Conservation (phyloP, 2,888 invertebrate genomes). For the Lithophane semibrunnea region DNA sequence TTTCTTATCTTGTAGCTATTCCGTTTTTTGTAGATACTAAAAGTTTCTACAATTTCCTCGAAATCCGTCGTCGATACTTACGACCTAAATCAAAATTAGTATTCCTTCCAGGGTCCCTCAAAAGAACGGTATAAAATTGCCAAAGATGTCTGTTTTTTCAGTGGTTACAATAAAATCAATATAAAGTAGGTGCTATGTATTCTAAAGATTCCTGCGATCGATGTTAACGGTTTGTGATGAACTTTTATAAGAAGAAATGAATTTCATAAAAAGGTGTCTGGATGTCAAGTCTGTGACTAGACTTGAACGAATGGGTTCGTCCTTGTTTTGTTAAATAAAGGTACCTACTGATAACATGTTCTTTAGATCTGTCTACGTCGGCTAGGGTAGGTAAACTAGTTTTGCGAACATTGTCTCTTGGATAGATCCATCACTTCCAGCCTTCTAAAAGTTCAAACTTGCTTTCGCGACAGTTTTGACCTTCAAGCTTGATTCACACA, state of each 20-base stretch:
- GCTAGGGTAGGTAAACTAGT: neutral
- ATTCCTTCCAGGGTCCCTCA: constrained; percentile 28
- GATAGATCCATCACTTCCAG: neutral
- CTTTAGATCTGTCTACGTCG: neutral
- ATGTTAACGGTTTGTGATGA: neutral
- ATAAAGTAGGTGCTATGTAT: constrained; percentile 39
- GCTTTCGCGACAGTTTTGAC: neutral
- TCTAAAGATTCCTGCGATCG: constrained; percentile 5
- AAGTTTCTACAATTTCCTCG: neutral
- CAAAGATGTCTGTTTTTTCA: constrained; percentile 13
- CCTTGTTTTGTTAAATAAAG: constrained; percentile 28
- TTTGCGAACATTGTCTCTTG: neutral
- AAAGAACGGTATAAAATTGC: constrained; percentile 31
- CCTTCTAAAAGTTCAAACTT: neutral
- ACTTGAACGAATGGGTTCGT: neutral
- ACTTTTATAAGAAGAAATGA: constrained; percentile 7
- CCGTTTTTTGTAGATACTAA: constrained; percentile 8
- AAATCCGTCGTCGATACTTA: constrained; percentile 10
- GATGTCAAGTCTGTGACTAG: constrained; percentile 21
- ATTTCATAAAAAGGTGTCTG: constrained; percentile 21
- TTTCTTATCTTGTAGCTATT: neutral
- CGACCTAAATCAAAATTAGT: constrained; percentile 43
- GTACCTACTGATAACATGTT: neutral
- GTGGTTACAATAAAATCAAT: constrained; percentile 17
- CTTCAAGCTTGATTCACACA: neutral